Conservation (phyloP, 2,113 vertebrate species). For the Empidonax traillii region DNA sequence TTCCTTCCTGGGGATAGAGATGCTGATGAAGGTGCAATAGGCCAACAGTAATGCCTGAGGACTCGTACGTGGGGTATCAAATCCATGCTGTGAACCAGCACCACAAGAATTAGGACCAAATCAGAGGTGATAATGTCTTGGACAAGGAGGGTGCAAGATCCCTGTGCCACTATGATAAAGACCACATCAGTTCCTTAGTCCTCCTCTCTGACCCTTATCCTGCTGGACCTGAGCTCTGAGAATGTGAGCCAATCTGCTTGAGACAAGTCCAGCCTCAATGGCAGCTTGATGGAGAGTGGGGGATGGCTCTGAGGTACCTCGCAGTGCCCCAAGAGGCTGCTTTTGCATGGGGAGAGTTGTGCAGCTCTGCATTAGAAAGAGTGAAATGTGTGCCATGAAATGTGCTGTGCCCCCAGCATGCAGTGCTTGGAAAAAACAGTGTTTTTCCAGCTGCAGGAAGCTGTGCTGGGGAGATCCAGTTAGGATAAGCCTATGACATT, state of each 20-base stretch:
- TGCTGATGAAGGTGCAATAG: too few species aligned
- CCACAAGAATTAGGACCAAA: not conserved
- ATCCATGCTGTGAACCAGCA: not conserved
- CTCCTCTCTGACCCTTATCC: fast-evolving
- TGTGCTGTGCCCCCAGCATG: fast-evolving
- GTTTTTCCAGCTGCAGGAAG: not conserved
- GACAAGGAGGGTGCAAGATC: not conserved
- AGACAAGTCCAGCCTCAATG: not conserved
- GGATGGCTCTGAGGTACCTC: not conserved
- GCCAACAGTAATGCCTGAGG: not conserved
- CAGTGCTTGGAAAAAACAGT: not conserved
- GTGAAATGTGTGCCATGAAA: not conserved
- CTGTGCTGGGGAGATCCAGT: not conserved
- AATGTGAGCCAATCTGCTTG: not conserved
- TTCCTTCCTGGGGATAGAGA: not conserved
- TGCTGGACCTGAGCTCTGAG: not conserved
- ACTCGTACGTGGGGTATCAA: not conserved
- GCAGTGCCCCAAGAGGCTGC: not conserved
- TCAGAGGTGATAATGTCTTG: not conserved
- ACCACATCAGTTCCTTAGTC: not conserved
- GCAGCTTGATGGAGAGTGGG: not conserved
- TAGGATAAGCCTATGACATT: not conserved
- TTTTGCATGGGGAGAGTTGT: not conserved
- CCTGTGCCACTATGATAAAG: not conserved
- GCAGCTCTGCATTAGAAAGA: not conserved